phyloP scores from a whole-genome alignment of 2,113 vertebrate genomes.

The Aythya baeri region DNA sequence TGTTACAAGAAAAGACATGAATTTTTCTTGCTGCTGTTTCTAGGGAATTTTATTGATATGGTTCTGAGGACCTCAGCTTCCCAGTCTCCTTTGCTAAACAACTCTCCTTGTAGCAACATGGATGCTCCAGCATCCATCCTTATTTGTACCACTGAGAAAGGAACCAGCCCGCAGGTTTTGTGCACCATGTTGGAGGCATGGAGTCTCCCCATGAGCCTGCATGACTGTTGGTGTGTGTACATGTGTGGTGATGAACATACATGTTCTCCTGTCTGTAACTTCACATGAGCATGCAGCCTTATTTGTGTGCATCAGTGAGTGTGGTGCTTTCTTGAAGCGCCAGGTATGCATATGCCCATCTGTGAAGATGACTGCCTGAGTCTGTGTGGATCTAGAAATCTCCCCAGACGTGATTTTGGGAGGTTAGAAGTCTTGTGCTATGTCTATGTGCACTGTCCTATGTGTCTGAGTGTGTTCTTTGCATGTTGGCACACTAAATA shows the following conservation, averaged over 20 bases:
- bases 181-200: rapidly evolving
- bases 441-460: rapidly evolving
- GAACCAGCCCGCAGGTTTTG: rapidly evolving
- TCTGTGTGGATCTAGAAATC: neutral
- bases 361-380: neutral
- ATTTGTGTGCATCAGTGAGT: neutral
- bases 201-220: too few species aligned
- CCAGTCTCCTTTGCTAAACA: rapidly evolving
- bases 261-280: neutral
- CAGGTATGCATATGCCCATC: too few species aligned
- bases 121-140: neutral
- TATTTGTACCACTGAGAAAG: neutral
- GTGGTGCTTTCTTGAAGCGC: neutral
- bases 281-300: rapidly evolving
- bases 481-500: neutral
- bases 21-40: neutral
- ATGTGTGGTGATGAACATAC: rapidly evolving
- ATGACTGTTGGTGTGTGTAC: neutral
- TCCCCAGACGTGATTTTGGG: neutral
- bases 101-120: neutral
- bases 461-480: neutral
- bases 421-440: neutral
- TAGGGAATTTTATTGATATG: neutral
- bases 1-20: neutral
- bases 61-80: neutral